phyloP scores from a whole-genome alignment of 2,888 invertebrate species.

The Pocota personata region DNA sequence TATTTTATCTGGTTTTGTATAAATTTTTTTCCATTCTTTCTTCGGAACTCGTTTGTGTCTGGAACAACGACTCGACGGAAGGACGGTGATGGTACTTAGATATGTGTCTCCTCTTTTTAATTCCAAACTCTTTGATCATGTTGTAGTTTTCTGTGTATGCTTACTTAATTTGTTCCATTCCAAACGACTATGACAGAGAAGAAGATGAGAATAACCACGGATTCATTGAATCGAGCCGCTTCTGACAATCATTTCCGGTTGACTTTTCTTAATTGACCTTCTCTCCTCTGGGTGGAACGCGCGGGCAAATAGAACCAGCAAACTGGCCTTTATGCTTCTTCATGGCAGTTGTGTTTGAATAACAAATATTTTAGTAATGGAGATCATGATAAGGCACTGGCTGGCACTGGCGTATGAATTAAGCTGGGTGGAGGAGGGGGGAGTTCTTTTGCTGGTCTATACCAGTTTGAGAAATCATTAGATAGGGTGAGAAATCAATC shows the following conservation, averaged over 20 bases:
- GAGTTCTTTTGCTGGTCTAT: background rate
- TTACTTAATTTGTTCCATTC: constrained; percentile 59
- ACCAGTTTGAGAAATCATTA: background rate
- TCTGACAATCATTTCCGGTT: constrained; percentile 80
- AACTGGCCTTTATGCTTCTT: constrained; percentile 12
- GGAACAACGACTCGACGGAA: constrained; percentile 24
- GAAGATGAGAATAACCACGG: constrained; percentile 28
- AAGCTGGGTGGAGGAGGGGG: background rate
- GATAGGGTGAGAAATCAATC: constrained; percentile 12
- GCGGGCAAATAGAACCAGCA: background rate
- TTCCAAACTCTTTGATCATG: constrained; percentile 32
- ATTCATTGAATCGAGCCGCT: constrained; percentile 71
- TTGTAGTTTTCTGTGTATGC: constrained; percentile 36
- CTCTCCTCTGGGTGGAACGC: constrained; percentile 75
- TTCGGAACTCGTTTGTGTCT: constrained; percentile 68
- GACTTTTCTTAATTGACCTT: constrained; percentile 81
- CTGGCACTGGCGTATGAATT: constrained; percentile 1
- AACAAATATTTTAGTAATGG: constrained; percentile 34
- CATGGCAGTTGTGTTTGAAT: constrained; percentile 34
- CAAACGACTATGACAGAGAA: constrained; percentile 20
- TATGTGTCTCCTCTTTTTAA: constrained; percentile 39
- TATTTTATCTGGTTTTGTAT: constrained; percentile 56
- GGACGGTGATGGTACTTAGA: constrained; percentile 38
- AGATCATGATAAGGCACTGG: constrained; percentile 14
- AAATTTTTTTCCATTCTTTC: constrained; percentile 16